Percentiles rank a stretch among this genome's conserved stretches.
These are phyloP conservation scores for Oenanthe melanoleuca DNA, from an alignment of 2,113 vertebrate genomes.

Conservation along the genomic window DNA sequence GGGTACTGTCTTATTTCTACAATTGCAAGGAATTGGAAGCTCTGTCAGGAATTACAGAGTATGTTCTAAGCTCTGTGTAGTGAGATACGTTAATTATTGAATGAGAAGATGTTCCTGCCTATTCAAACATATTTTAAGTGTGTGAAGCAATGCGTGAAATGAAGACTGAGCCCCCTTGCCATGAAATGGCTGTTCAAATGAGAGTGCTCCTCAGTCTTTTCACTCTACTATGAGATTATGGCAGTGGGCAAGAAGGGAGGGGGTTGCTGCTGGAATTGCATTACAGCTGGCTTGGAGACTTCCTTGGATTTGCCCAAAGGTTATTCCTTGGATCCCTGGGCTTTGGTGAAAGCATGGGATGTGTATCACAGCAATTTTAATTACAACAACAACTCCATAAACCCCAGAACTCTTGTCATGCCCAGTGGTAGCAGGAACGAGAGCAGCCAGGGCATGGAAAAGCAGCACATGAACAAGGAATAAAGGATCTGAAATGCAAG, in stretches of 20 bases:
- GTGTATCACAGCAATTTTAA: neutral
- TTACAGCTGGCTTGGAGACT: neutral
- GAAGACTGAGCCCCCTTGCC: neutral
- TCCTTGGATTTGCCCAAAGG: neutral
- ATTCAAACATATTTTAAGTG: neutral
- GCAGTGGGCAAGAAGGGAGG: neutral
- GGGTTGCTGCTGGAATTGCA: neutral
- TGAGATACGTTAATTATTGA: neutral
- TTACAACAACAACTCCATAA: neutral
- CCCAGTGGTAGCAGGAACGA: rapidly evolving
- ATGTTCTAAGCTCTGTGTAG: neutral
- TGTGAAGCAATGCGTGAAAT: neutral
- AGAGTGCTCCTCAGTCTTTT: neutral
- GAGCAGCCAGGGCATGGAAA: neutral
- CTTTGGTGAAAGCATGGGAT: neutral
- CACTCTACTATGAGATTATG: neutral
- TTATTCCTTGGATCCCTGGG: neutral
- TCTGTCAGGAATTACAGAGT: neutral
- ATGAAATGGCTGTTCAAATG: neutral
- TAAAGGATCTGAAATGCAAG: neutral
- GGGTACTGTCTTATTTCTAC: neutral
- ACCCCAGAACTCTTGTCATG: rapidly evolving
- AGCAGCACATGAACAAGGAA: neutral
- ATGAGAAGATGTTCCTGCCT: neutral
- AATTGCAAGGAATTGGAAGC: neutral